Base-by-base conservation (phyloP, 2,888 invertebrate genomes). In the Drosophila demipolita region DNA sequence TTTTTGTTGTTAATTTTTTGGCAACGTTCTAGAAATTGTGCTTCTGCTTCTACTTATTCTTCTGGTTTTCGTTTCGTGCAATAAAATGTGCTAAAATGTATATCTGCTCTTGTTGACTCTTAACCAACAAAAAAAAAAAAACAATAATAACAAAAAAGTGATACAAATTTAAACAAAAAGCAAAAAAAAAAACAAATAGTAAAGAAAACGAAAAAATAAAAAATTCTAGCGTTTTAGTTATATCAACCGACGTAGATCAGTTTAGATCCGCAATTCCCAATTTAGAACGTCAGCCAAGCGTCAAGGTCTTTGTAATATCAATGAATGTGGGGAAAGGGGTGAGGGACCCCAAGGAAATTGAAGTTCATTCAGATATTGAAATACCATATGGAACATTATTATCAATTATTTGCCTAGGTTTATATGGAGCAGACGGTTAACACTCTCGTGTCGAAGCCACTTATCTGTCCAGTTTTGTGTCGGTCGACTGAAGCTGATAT, bases 291-390 rank as follows among this genome's bases (percentile, higher is more conserved):
- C 60, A 66, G 64, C 70, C 68, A 63, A 86, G 73, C 73, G 87
- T 75, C 83, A 83, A 83, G 83, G 85, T 85, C 88, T 85, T 82
- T 75, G 53, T 75, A 83, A 83, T 79, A 88, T 87, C 88, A 84
- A 60, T 45, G 15, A 15, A 23, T 15, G 45, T 45, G 23, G 15
- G 45, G 45, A 15, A 23, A 1, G 40, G 7, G 38, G 3, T 38
- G 49, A 65, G 17, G 35, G 57, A 45, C 57, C 58, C 55, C 58
- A 63, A 71, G 82, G 82, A 78, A 82, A 82, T 82, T 74, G 70
- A 72, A 82, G 64, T 73, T 71, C 54, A 45, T 65, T 60, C 38
- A 45, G 63, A 57, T 74, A 69, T 68, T 32, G 53, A 75, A 48
- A 66, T 69, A 70, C 55, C 53, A 60, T 55, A 23, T 61, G 33